Base-by-base conservation (phyloP, 2,113 vertebrate species). In the Psophia crepitans region DNA sequence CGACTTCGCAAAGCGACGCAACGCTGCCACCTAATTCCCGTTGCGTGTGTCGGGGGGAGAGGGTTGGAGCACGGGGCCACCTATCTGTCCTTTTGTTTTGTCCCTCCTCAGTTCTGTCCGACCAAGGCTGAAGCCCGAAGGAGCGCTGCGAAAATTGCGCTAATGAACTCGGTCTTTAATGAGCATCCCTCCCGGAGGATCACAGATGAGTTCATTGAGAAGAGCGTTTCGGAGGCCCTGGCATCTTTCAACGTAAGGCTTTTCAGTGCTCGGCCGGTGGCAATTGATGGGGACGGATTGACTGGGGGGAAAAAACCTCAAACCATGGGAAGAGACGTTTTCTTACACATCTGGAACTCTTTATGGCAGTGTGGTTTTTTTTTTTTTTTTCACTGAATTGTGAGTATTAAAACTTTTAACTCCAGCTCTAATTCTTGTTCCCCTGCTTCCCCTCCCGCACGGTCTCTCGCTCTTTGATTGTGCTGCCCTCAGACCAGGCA, bases 121-220 rank as follows among this genome's bases (percentile, higher is more conserved):
- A 99, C 99, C 9, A 99, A 99, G 97, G 99, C 99, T 0, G 99
- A 99, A 78, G 99, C 99, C 0, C 98, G 99, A 8, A 97, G 99
- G 56, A 99, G 99, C 7, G 99, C 99, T 0, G 99, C 99, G 27
- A 99, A 99, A 98, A 99, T 99, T 8, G 99, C 99, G 2, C 97
- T 99, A 27, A 99, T 99, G 99, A 99, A 99, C 95, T 99, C 99
- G 0, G 99, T 99, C 57, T 99, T 99, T 92, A 99, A 99, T 7
- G 99, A 99, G 85, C 99, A 99, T 70, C 99, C 99, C 2, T 99
- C 99, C 2, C 99, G 99, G 30, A 98, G 99, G 54, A 99, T 99
- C 97, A 99, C 99, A 0, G 99, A 99, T 8, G 99, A 99, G 39
- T 99, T 99, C 96, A 99, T 99, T 4, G 99, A 99, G 98, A 99